Percentiles rank a stretch among this genome's conserved stretches.
These are phyloP conservation scores for Gobio gobio DNA, from an alignment of 2,113 vertebrate genomes.

Conservation along the genomic window DNA sequence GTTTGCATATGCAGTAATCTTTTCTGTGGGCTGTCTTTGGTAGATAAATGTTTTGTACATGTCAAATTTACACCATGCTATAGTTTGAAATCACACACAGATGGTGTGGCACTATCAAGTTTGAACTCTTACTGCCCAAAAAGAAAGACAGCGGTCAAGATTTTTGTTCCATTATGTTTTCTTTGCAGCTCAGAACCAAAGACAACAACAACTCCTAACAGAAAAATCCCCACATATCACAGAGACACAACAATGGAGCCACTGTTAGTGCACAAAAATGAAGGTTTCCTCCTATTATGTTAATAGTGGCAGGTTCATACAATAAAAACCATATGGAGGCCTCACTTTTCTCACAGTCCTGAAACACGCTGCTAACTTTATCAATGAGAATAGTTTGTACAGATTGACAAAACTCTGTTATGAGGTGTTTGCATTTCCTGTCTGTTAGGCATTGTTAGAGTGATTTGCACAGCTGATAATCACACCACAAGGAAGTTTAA, in stretches of 20 bases:
- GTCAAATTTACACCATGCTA: background rate
- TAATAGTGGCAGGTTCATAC: slow-evolving; percentile 60
- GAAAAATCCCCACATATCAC: slow-evolving; percentile 59
- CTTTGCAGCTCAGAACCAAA: slow-evolving; percentile 37
- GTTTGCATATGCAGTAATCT: background rate
- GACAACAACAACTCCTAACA: slow-evolving; percentile 43
- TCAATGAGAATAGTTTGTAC: slow-evolving; percentile 54
- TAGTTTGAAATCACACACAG: background rate
- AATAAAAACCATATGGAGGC: slow-evolving; percentile 63
- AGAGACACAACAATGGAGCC: slow-evolving; percentile 61
- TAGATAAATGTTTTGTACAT: background rate
- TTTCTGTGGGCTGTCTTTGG: background rate
- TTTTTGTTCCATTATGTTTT: slow-evolving; percentile 38
- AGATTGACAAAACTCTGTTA: slow-evolving; percentile 57
- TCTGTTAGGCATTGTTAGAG: slow-evolving; percentile 51
- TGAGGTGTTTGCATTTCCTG: slow-evolving; percentile 73
- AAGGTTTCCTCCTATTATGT: slow-evolving; percentile 65
- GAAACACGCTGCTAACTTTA: slow-evolving; percentile 49
- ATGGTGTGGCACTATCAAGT: background rate
- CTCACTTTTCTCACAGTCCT: slow-evolving; percentile 36
- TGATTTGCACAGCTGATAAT: slow-evolving; percentile 70
- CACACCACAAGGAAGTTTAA: slow-evolving; percentile 71
- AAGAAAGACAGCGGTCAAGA: slow-evolving; percentile 38
- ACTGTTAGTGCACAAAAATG: slow-evolving; percentile 59
- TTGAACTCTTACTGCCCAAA: slow-evolving; percentile 17